These are phyloP conservation scores for Coleophora flavipennella DNA, from an alignment of 2,888 invertebrate species.

Conservation along the genomic window DNA sequence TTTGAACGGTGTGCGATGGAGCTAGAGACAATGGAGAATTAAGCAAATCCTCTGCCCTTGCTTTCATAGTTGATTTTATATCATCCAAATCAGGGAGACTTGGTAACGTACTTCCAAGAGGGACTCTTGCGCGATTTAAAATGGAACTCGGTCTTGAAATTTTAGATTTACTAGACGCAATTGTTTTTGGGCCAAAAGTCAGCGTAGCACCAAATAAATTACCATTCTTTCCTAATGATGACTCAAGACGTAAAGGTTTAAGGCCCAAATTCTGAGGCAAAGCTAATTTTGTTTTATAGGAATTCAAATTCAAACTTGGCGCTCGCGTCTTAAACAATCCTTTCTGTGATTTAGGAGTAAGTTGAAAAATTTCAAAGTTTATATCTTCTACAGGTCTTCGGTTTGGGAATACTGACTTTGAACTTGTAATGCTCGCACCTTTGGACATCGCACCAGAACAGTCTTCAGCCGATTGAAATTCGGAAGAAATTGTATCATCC, in stretches of 20 bases:
- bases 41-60: slow-evolving; percentile 21
- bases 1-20: slow-evolving; percentile 14
- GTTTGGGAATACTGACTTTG: slow-evolving; percentile 18
- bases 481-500: slow-evolving; percentile 9
- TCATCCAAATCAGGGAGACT: slow-evolving; percentile 25
- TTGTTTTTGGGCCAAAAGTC: slow-evolving; percentile 20
- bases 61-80: slow-evolving; percentile 17
- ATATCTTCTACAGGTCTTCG: slow-evolving; percentile 24
- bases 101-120: slow-evolving; percentile 14
- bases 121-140: slow-evolving; percentile 5
- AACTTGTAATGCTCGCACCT: slow-evolving; percentile 23
- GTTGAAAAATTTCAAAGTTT: slow-evolving; percentile 30
- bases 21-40: slow-evolving; percentile 20
- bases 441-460: slow-evolving; percentile 22
- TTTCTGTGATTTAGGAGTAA: slow-evolving; percentile 22
- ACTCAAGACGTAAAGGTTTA: slow-evolving; percentile 31
- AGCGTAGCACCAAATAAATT: slow-evolving; percentile 25
- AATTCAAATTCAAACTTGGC: slow-evolving; percentile 28
- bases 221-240: slow-evolving; percentile 24
- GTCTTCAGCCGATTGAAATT: slow-evolving; percentile 16
- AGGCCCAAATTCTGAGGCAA: slow-evolving; percentile 30
- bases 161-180: slow-evolving; percentile 11
- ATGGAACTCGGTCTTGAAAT: slow-evolving; percentile 5
- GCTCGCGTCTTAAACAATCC: slow-evolving; percentile 14
- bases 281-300: slow-evolving; percentile 33